Conservation (phyloP, 1,140 invertebrate genomes). For the Campoletis sonorensis region DNA sequence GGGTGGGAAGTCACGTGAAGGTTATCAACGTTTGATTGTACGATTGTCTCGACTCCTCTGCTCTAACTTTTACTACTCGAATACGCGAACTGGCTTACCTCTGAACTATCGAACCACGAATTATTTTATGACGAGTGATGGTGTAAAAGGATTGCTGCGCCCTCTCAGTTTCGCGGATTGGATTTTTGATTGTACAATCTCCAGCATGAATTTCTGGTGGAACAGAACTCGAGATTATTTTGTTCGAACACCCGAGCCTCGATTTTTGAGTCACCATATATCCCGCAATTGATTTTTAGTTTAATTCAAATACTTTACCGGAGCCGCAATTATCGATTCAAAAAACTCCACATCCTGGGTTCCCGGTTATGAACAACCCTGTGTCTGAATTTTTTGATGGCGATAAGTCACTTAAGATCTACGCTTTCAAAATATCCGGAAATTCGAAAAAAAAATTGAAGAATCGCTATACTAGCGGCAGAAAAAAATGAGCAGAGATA, state of each 20-base stretch:
- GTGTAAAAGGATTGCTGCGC: neutral
- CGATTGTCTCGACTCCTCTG: constrained; percentile 54
- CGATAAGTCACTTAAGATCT: neutral
- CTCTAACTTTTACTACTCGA: constrained; percentile 17
- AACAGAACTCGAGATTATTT: too few species aligned
- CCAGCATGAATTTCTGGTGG: too few species aligned
- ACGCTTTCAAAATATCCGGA: neutral
- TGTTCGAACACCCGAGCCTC: neutral
- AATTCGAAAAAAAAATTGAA: neutral
- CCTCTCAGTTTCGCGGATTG: neutral
- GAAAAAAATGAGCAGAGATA: constrained; percentile 11
- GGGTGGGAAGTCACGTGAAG: constrained; percentile 63
- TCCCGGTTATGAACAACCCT: too few species aligned
- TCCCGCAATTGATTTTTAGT: too few species aligned
- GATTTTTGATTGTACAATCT: neutral
- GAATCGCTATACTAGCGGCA: too few species aligned
- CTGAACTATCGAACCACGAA: neutral
- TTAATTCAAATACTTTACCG: too few species aligned
- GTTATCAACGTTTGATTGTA: constrained; percentile 62
- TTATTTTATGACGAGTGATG: neutral
- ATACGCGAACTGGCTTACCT: constrained; percentile 18
- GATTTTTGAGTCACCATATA: too few species aligned
- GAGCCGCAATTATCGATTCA: too few species aligned
- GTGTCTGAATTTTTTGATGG: too few species aligned
- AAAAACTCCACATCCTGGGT: too few species aligned